Conservation (phyloP, 2,888 invertebrate genomes). For the Andricus quercusramuli region DNA sequence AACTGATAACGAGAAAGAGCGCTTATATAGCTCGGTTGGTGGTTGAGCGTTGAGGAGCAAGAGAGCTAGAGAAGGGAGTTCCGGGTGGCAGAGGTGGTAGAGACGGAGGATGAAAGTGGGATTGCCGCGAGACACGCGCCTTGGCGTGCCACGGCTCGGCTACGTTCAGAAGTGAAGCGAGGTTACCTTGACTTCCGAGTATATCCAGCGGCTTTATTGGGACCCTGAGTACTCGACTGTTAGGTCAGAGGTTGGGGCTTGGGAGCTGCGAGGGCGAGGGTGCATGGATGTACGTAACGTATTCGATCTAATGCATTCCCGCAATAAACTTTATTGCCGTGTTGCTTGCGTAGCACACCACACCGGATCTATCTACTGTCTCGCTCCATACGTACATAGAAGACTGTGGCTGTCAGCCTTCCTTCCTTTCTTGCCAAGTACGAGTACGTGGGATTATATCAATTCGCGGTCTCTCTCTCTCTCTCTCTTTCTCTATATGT, state of each 20-base stretch:
- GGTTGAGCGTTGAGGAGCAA: conserved; percentile 8
- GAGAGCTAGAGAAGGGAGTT: conserved; percentile 41
- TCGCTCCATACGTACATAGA: conserved; percentile 45
- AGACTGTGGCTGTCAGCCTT: background rate
- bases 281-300: conserved; percentile 61
- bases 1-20: conserved; percentile 39
- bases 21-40: conserved; percentile 2
- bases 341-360: conserved; percentile 65
- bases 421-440: conserved; percentile 9
- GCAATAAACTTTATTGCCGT: conserved; percentile 76
- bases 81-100: conserved; percentile 51
- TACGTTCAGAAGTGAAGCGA: conserved; percentile 61
- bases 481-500: too few relatives aligned
- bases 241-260: conserved; percentile 47
- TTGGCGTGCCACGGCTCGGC: conserved; percentile 66
- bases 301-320: conserved; percentile 76
- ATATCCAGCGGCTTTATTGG: conserved; percentile 69
- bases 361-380: conserved; percentile 57
- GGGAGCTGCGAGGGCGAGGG: conserved; percentile 51
- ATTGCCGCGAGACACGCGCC: conserved; percentile 75
- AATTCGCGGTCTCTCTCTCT: background rate
- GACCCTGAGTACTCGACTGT: conserved; percentile 60
- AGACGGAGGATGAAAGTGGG: conserved; percentile 63
- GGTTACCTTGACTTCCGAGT: conserved; percentile 70
- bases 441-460: background rate